Conservation (phyloP, 1,140 invertebrate genomes). For the Ostrea edulis region DNA sequence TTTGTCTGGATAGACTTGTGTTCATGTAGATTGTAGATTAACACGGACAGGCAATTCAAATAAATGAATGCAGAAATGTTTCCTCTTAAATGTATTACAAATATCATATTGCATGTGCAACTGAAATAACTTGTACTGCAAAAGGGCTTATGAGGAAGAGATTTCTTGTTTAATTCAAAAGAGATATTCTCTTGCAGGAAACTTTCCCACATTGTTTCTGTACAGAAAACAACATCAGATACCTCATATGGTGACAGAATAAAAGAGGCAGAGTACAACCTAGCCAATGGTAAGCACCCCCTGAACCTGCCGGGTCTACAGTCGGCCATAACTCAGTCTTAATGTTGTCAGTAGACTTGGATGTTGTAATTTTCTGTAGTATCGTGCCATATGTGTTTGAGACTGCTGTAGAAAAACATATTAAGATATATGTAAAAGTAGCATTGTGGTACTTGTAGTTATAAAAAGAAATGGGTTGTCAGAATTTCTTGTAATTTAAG, state of each 20-base stretch:
- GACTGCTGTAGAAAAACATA: neutral
- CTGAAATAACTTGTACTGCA: neutral
- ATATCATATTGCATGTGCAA: neutral
- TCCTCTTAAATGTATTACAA: neutral
- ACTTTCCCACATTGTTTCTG: slow-evolving; percentile 85
- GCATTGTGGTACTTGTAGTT: neutral
- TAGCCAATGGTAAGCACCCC: slow-evolving; percentile 70
- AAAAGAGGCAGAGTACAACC: slow-evolving; percentile 69
- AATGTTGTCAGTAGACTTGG: slow-evolving; percentile 17
- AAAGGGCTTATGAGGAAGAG: neutral
- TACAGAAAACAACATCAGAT: slow-evolving; percentile 82
- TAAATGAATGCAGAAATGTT: neutral
- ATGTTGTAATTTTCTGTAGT: slow-evolving; percentile 19
- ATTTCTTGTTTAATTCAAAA: neutral
- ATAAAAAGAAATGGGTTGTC: neutral
- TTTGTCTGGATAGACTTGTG: neutral
- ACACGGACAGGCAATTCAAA: neutral
- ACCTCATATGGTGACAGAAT: slow-evolving; percentile 60
- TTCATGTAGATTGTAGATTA: neutral
- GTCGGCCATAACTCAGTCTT: neutral
- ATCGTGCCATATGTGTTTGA: slow-evolving; percentile 8
- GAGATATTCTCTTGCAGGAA: slow-evolving; percentile 66
- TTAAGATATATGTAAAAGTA: slow-evolving; percentile 9
- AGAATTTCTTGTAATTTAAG: neutral
- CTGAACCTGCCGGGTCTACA: neutral